Percentiles rank a stretch among this genome's conserved stretches.
phyloP scores from a whole-genome alignment of 1,140 invertebrate species.

The Mya arenaria region DNA sequence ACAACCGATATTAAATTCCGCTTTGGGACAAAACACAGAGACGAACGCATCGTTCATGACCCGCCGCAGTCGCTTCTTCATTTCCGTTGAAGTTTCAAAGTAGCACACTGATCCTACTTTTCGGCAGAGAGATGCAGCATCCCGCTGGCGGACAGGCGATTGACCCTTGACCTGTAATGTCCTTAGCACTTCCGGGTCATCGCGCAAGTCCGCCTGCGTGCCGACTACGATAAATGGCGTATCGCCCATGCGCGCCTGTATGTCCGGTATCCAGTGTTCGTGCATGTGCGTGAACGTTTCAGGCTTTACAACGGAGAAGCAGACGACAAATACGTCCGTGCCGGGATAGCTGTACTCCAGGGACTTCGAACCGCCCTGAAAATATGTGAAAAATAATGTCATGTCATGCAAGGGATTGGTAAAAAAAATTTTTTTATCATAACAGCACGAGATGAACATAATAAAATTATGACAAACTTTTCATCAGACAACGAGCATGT shows the following conservation, averaged over 20 bases:
- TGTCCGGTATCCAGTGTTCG: constrained; percentile 71
- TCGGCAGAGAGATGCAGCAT: constrained; percentile 48
- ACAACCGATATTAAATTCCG: neutral
- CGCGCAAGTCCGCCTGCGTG: constrained; percentile 69
- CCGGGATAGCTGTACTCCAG: constrained; percentile 58
- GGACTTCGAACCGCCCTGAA: no score
- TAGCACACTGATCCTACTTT: constrained; percentile 63
- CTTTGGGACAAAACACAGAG: constrained; percentile 58
- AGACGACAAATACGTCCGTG: constrained; percentile 73
- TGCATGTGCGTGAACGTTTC: constrained; percentile 65
- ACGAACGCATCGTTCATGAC: constrained; percentile 67
- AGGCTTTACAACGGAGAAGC: constrained; percentile 71
- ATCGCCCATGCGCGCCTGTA: constrained; percentile 59
- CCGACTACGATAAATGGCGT: constrained; percentile 71
- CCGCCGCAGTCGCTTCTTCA: constrained; percentile 63
- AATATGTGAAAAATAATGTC: no score
- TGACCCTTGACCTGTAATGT: constrained; percentile 51
- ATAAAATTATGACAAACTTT: no score
- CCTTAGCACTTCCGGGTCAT: constrained; percentile 55
- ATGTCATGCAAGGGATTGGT: no score
- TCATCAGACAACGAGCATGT: no score
- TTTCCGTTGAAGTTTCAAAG: constrained; percentile 81
- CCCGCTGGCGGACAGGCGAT: constrained; percentile 51
- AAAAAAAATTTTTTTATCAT: no score
- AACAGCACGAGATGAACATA: no score